Evolutionary conservation across 1,140 invertebrate genomes (phyloP).

Genomic region (Bombus superbus): DNA sequence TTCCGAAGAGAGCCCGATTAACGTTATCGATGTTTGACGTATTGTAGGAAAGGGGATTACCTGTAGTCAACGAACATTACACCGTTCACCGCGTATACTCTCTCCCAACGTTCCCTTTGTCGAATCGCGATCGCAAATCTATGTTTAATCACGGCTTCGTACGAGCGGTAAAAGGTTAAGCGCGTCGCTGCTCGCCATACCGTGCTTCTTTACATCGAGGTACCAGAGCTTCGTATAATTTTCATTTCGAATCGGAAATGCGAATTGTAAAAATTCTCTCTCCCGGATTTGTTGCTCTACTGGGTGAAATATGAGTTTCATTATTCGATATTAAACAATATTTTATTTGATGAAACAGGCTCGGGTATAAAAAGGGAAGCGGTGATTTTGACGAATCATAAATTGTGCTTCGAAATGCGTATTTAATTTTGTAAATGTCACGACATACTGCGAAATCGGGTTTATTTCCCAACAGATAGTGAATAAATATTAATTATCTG

Average conservation of each 20-base stretch:
- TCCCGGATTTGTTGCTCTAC: background rate
- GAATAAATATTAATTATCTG: constrained; percentile 66
- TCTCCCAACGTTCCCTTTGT: background rate
- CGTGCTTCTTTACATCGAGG: too few species aligned
- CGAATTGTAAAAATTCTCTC: background rate
- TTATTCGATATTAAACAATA: background rate
- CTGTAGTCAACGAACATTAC: constrained; percentile 32
- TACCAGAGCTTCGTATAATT: background rate
- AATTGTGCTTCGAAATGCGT: constrained; percentile 43
- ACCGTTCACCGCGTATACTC: background rate
- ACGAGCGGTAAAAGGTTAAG: background rate
- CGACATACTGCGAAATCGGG: background rate
- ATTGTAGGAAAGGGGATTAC: constrained; percentile 45
- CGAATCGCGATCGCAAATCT: background rate
- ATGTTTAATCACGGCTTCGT: background rate
- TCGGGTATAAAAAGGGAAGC: background rate
- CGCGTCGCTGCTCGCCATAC: background rate
- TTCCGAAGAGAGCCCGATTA: constrained; percentile 40
- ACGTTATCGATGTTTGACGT: constrained; percentile 55
- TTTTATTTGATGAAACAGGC: background rate
- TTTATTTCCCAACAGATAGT: constrained; percentile 43
- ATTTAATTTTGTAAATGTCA: constrained; percentile 36
- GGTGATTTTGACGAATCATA: background rate
- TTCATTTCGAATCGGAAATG: background rate
- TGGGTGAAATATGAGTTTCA: background rate